Evolutionary conservation across 2,797 vertebrate species (phyloP).

Genomic region (Ptychobarbus kaznakovi): DNA sequence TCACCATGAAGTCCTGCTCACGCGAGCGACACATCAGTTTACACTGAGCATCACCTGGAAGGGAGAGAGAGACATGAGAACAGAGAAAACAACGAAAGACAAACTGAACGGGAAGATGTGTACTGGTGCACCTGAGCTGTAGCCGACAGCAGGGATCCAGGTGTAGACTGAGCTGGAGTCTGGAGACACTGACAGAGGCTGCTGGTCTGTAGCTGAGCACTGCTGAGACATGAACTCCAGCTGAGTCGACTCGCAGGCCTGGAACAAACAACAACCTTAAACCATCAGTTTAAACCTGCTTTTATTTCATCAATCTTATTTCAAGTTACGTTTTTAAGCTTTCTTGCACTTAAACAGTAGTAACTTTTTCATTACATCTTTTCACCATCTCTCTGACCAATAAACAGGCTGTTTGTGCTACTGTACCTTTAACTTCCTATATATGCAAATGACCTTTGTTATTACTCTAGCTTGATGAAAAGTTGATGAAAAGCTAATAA

Average conservation of each 20-base stretch:
- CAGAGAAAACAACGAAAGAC: neutral
- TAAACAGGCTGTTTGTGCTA: neutral
- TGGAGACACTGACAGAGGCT: slow-evolving; percentile 78
- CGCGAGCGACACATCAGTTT: slow-evolving; percentile 86
- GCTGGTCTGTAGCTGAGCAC: slow-evolving; percentile 84
- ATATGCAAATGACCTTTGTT: neutral
- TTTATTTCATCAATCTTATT: neutral
- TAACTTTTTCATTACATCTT: neutral
- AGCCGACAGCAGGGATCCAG: slow-evolving; percentile 85
- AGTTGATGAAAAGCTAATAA: neutral
- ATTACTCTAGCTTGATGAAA: neutral
- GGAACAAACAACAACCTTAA: slow-evolving; percentile 22
- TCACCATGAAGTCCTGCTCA: slow-evolving; percentile 87
- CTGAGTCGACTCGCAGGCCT: slow-evolving; percentile 86
- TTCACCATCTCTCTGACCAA: neutral
- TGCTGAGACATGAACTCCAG: slow-evolving; percentile 91
- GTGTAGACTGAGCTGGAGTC: slow-evolving; percentile 79
- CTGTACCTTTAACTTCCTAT: neutral
- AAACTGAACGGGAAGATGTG: neutral
- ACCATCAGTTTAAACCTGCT: neutral
- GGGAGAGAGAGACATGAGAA: neutral
- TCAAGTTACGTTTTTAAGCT: neutral
- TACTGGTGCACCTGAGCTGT: slow-evolving; percentile 79
- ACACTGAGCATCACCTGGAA: slow-evolving; percentile 87
- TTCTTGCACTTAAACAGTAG: neutral